A percentile compares a stretch with the other conserved stretches of the same genome.
phyloP scores from a whole-genome alignment of 2,113 vertebrate species.

The Pycnonotus jocosus region DNA sequence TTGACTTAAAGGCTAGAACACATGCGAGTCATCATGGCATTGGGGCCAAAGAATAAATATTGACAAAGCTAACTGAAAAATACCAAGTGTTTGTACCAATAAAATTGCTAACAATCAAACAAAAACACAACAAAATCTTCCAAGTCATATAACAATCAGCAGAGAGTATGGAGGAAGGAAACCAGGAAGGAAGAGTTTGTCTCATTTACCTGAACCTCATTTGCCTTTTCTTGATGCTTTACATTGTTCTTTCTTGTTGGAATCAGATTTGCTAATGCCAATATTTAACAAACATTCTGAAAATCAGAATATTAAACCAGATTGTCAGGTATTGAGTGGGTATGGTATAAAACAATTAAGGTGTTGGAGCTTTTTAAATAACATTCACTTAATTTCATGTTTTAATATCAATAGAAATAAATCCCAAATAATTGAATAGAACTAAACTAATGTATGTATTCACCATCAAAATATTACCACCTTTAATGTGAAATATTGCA shows the following conservation, averaged over 20 bases:
- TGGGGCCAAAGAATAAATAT: neutral
- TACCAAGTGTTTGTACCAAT: accelerated
- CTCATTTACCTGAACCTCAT: neutral
- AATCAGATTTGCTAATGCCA: neutral
- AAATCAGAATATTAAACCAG: neutral
- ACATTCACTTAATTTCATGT: neutral
- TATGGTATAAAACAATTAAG: neutral
- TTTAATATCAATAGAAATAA: neutral
- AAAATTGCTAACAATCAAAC: neutral
- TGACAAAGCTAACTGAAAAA: neutral
- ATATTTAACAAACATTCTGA: neutral
- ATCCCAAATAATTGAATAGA: neutral
- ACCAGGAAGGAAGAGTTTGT: neutral
- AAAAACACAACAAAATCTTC: neutral
- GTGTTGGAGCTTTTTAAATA: neutral
- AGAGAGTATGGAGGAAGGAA: neutral
- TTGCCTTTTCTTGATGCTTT: neutral
- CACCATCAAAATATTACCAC: neutral
- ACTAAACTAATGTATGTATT: neutral
- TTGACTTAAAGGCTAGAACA: neutral
- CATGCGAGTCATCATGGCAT: neutral
- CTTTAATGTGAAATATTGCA: neutral
- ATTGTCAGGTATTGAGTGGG: accelerated
- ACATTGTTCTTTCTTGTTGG: neutral
- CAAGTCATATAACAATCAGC: neutral